Evolutionary conservation across 2,888 invertebrate species (phyloP), one percentile per base, ranked within the genome.

Genomic region (Pammene fasciana): DNA sequence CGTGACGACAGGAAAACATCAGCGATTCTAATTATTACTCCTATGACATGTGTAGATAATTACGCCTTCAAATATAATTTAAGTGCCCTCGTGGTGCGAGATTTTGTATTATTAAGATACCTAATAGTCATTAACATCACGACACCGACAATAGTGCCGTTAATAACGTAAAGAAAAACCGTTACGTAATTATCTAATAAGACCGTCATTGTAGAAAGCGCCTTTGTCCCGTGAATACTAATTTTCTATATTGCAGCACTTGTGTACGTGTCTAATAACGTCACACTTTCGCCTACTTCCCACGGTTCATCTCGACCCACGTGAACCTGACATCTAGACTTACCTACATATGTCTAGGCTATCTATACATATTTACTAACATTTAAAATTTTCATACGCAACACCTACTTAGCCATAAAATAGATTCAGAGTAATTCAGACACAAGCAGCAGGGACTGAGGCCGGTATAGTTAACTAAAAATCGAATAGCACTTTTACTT

Each of bases 141-240:
- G 55, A 61, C 54, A 61, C 36, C 59, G 36, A 56, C 67, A 56
- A 55, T 48, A 52, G 59, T 45, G 60, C 68, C 68, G 36, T 67
- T 67, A 71, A 71, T 66, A 71, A 66, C 62, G 52, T 45, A 70
- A 74, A 71, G 67, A 71, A 72, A 73, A 66, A 75, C 75, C 75
- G 76, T 76, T 75, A 74, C 68, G 60, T 73, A 75, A 75, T 73
- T 72, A 68, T 72, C 67, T 73, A 74, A 73, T 72, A 72, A 74
- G 74, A 74, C 65, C 73, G 68, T 75, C 74, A 74, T 71, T 72
- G 74, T 76, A 75, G 77, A 79, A 79, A 78, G 79, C 74, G 75
- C 71, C 73, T 65, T 50, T 71, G 68, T 65, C 65, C 52, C 26
- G 65, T 73, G 76, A 77, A 78, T 78, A 72, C 75, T 72, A 78